These are phyloP conservation scores for Epinotia demarniana DNA, from an alignment of 2,888 invertebrate genomes.

Conservation along the genomic window DNA sequence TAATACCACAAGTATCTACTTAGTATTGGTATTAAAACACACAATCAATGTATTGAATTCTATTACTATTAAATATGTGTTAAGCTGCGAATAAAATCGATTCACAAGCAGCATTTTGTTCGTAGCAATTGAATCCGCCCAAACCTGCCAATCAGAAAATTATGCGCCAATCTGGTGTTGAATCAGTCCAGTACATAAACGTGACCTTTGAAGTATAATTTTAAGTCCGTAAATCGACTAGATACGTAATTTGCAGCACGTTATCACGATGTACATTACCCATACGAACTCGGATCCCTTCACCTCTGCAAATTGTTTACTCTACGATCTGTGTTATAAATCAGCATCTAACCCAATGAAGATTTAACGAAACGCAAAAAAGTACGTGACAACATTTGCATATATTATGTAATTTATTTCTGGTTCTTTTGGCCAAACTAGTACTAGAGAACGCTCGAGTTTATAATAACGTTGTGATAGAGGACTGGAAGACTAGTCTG, in stretches of 20 bases:
- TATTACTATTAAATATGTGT: neutral
- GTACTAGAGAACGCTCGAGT: neutral
- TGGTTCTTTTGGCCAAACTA: neutral
- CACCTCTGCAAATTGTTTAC: neutral
- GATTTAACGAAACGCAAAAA: no score
- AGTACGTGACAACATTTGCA: no score
- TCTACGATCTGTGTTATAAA: neutral
- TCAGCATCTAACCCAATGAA: neutral
- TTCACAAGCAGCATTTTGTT: slow-evolving; percentile 8
- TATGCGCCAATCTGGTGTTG: neutral
- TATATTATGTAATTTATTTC: neutral
- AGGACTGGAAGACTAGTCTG: neutral
- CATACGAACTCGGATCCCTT: neutral
- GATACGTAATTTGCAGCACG: neutral
- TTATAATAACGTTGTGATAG: neutral
- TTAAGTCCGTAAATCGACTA: neutral
- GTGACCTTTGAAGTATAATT: neutral
- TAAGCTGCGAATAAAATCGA: slow-evolving; percentile 1
- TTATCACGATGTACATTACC: neutral
- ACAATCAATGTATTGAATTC: neutral
- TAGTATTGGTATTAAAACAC: no score
- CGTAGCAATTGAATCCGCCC: neutral
- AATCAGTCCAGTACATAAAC: neutral
- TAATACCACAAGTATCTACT: no score
- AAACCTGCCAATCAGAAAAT: slow-evolving; percentile 20